Conservation (phyloP, 64 coral and sea anemone genomes). For the Astreopora myriophthalma region DNA sequence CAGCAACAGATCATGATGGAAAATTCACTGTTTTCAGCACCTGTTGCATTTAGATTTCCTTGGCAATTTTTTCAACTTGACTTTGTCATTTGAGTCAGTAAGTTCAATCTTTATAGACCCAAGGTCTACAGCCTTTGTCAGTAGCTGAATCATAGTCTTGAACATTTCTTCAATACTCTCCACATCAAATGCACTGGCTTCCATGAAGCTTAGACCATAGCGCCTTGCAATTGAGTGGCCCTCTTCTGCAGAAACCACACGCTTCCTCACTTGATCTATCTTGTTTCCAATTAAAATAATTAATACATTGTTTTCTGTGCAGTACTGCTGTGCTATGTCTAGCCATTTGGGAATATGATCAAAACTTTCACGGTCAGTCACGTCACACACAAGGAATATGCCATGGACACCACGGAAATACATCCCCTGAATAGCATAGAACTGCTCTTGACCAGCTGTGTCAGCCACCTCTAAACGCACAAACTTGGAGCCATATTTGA, state of each 20-base stretch:
- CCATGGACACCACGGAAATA: slow-evolving; percentile 85
- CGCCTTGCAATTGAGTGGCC: slow-evolving; percentile 48
- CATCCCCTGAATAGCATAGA: slow-evolving; percentile 65
- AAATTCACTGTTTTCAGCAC: background rate
- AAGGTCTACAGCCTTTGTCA: slow-evolving; percentile 58
- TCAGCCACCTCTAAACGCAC: slow-evolving; percentile 66
- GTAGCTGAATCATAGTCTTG: slow-evolving; percentile 45
- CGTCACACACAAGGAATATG: slow-evolving; percentile 83
- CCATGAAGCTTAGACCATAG: slow-evolving; percentile 61
- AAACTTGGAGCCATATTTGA: slow-evolving; percentile 69
- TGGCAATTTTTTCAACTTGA: background rate
- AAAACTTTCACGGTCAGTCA: slow-evolving; percentile 67
- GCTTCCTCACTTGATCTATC: slow-evolving; percentile 32
- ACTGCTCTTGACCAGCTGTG: slow-evolving; percentile 84
- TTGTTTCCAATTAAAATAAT: slow-evolving; percentile 89
- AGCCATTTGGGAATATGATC: slow-evolving; percentile 62
- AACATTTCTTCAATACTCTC: slow-evolving; percentile 76
- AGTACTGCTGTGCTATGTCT: slow-evolving; percentile 49
- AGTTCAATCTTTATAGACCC: slow-evolving; percentile 64
- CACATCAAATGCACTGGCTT: slow-evolving; percentile 67
- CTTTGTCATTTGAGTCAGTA: background rate
- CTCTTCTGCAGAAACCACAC: slow-evolving; percentile 27
- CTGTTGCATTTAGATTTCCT: slow-evolving; percentile 3
- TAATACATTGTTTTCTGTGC: slow-evolving; percentile 31
- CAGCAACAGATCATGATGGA: background rate